Evolutionary conservation across 2,113 vertebrate genomes (phyloP).

Genomic region (Felis catus): DNA sequence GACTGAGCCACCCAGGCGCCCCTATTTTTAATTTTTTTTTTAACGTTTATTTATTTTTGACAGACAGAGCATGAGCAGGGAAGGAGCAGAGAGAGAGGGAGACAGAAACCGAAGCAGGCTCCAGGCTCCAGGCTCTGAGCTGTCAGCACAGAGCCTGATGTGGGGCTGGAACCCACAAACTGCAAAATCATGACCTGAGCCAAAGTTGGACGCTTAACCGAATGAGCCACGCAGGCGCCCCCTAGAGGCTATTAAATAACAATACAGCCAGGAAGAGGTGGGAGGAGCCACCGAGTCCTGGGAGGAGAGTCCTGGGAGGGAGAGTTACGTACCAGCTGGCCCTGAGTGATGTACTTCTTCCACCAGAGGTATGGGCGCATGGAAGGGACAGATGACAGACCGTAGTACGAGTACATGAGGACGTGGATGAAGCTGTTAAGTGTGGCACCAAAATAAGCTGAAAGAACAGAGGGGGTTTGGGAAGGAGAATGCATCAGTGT

Average conservation of each 20-base stretch:
- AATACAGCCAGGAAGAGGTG: background rate
- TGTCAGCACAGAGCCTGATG: too few species aligned
- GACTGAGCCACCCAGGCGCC: too few species aligned
- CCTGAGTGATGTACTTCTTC: constrained; percentile 99
- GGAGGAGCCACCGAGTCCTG: background rate
- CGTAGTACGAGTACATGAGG: constrained; percentile 99
- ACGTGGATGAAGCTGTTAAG: constrained; percentile 98
- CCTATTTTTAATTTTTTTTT: too few species aligned
- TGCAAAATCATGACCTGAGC: too few species aligned
- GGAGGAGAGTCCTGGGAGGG: background rate
- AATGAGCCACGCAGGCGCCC: too few species aligned
- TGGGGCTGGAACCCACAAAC: too few species aligned
- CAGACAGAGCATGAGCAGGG: too few species aligned
- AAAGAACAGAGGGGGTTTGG: background rate
- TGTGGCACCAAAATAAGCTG: constrained; percentile 96
- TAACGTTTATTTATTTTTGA: too few species aligned
- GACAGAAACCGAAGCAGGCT: too few species aligned
- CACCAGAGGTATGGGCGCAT: constrained; percentile 98
- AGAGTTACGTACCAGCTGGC: constrained; percentile 93
- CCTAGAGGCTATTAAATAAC: background rate
- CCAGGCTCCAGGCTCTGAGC: too few species aligned
- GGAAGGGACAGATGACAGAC: constrained; percentile 93
- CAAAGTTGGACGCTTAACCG: too few species aligned
- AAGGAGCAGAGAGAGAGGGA: too few species aligned
- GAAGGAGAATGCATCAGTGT: background rate